Evolutionary conservation across 2,888 invertebrate genomes (phyloP), one percentile per base, ranked within the genome.

Genomic region (Pandemis corylana): DNA sequence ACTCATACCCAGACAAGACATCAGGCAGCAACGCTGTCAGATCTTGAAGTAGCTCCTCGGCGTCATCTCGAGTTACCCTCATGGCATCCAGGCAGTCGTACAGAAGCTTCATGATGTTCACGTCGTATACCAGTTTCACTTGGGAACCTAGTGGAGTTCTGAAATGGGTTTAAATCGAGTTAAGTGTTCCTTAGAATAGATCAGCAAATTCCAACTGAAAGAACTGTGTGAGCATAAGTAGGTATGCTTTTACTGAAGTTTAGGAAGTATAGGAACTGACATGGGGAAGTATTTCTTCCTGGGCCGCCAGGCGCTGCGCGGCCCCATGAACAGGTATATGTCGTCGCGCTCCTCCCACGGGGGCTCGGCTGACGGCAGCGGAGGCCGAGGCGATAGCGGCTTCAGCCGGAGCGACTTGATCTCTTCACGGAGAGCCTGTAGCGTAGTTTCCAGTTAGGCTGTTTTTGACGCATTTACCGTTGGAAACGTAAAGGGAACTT

Each of bases 241-340:
- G 28, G 28, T 36, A 36, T 36, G 28, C 28, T 36, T 36, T 36
- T 36, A 36, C 2, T 36, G 28, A 36, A 36, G 28, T 4, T 4
- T 36, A 36, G 28, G 28, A 36, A 36, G 28, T 36, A 36, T 36
- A 36, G 46, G 46, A 46, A 46, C 87, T 82, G 77, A 94, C 94
- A 90, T 90, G 0, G 94, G 94, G 73, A 94, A 94, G 79, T 93
- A 94, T 80, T 90, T 92, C 70, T 77, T 84, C 20, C 76, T 82
- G 1, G 69, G 75, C 1, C 76, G 77, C 61, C 79, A 79, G 2
- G 76, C 74, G 12, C 78, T 68, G 1, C 85, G 81, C 2, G 88
- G 89, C 1, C 85, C 79, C 83, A 85, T 81, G 66, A 82, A 82
- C 20, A 91, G 82, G 70, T 85, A 83, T 28, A 92, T 85, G 6